Percentiles rank a stretch among this genome's conserved stretches.
phyloP scores from a whole-genome alignment of 2,113 vertebrate species.

The Malaclemys terrapin region DNA sequence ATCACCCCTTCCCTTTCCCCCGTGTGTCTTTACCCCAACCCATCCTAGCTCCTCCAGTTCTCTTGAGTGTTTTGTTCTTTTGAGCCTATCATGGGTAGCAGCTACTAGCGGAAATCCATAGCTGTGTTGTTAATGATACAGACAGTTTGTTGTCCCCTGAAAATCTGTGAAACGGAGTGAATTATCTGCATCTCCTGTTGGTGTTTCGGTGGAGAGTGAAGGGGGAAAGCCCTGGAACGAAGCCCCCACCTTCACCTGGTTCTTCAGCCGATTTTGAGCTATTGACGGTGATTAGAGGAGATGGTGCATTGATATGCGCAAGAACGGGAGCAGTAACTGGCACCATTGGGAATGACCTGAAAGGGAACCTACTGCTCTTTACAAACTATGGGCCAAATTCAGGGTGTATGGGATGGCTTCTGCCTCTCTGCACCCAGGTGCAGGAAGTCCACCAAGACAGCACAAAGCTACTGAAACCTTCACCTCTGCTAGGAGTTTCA shows the following conservation, averaged over 20 bases:
- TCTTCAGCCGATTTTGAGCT: not conserved
- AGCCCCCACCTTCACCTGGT: slow-evolving; percentile 2
- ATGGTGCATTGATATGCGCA: not conserved
- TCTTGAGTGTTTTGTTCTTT: not conserved
- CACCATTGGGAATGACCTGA: not conserved
- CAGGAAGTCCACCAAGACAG: not conserved
- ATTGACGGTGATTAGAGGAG: not conserved
- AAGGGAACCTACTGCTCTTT: not conserved
- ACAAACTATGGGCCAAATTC: not conserved
- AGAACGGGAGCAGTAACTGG: not conserved
- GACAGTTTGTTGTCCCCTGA: not conserved
- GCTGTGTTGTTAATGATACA: not conserved
- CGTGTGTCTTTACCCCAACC: not conserved
- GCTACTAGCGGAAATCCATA: slow-evolving; percentile 24
- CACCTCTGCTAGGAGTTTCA: not conserved
- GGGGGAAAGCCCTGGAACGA: not conserved
- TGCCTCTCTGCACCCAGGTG: not conserved
- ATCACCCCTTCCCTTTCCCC: not conserved
- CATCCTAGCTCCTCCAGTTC: not conserved
- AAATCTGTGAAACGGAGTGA: not conserved
- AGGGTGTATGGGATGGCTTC: not conserved
- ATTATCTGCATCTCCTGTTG: slow-evolving; percentile 9
- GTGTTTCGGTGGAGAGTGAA: not conserved
- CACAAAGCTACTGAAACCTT: not conserved
- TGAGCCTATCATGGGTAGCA: not conserved